Conservation (phyloP, 2,113 vertebrate genomes). For the Myodes glareolus region DNA sequence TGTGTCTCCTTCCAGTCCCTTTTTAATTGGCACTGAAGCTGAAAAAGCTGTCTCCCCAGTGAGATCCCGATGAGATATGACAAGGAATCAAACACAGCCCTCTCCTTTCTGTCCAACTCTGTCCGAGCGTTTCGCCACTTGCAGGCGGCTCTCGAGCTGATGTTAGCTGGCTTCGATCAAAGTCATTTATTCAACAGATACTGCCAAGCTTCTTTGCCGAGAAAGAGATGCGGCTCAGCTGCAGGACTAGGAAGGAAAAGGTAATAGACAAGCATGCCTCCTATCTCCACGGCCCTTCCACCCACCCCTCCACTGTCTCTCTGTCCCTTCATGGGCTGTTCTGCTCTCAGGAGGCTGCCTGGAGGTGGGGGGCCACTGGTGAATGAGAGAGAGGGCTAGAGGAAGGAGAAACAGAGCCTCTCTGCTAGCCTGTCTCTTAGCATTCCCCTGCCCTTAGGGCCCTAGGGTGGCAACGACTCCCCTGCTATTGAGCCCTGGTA, state of each 20-base stretch:
- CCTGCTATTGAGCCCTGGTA: neutral
- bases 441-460: neutral
- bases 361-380: neutral
- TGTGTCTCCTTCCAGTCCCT: neutral
- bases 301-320: neutral
- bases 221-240: constrained; percentile 8
- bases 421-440: neutral
- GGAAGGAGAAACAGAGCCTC: neutral
- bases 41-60: neutral
- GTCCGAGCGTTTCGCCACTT: neutral
- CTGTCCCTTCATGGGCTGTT: neutral
- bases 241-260: neutral
- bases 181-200: neutral
- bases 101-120: neutral
- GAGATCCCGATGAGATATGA: neutral
- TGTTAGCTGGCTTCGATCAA: neutral
- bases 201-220: constrained; percentile 7
- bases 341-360: neutral
- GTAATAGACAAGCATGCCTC: neutral
- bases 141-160: neutral
- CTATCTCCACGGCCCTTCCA: neutral
- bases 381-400: too few relatives aligned
- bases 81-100: fast-evolving
- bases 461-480: too few relatives aligned
- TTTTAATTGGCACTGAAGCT: neutral